These are phyloP conservation scores for Symphodus melops DNA, from an alignment of 2,113 vertebrate genomes.

Conservation along the genomic window DNA sequence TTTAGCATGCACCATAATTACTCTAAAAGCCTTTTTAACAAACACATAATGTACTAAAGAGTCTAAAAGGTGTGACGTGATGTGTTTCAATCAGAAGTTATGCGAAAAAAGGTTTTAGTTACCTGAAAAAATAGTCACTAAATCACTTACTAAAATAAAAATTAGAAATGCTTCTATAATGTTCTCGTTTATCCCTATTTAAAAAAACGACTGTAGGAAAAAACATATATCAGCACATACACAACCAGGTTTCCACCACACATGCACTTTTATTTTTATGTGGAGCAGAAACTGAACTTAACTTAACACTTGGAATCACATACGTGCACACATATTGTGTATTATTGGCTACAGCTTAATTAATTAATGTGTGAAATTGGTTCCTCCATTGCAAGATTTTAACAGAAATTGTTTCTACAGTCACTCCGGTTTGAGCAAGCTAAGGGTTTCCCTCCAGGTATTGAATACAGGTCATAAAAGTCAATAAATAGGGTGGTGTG, in stretches of 20 bases:
- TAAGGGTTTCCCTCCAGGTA: conserved; percentile 8
- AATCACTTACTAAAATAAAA: too few species aligned
- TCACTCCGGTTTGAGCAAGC: conserved; percentile 24
- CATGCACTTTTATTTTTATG: too few species aligned
- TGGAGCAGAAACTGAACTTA: too few species aligned
- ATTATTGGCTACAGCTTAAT: too few species aligned
- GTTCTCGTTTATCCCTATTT: too few species aligned
- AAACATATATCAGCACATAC: too few species aligned
- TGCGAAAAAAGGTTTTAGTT: background rate
- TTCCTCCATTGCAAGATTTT: background rate
- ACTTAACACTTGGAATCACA: too few species aligned
- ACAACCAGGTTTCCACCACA: too few species aligned
- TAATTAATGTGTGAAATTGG: too few species aligned
- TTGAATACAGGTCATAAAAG: conserved; percentile 8
- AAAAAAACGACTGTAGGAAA: too few species aligned
- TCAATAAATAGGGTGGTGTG: conserved; percentile 62
- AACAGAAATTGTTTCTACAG: conserved; percentile 15
- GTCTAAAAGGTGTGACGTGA: conserved; percentile 12
- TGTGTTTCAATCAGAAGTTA: background rate
- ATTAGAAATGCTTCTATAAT: too few species aligned
- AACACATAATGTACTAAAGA: conserved; percentile 17
- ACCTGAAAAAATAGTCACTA: background rate
- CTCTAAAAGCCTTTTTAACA: conserved; percentile 31
- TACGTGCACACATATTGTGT: too few species aligned
- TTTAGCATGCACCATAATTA: conserved; percentile 45